Evolutionary conservation across 1,140 invertebrate species (phyloP).

Genomic region (Solenopsis invicta): DNA sequence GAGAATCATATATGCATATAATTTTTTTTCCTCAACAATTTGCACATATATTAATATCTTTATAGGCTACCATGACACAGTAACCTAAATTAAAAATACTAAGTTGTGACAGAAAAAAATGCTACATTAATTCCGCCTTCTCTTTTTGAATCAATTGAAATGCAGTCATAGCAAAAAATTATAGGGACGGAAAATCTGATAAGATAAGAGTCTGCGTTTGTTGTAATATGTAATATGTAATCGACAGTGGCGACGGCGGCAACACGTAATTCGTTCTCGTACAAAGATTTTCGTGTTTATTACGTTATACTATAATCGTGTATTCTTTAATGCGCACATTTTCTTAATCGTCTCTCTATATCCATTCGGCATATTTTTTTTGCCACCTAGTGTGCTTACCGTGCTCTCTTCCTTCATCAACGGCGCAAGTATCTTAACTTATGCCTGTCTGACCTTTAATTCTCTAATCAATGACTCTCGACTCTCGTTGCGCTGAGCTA

Average conservation of each 20-base stretch:
- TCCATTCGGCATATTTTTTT: conserved; percentile 30
- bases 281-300: conserved; percentile 26
- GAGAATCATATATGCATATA: neutral
- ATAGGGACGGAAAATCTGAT: neutral
- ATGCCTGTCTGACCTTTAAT: conserved; percentile 56
- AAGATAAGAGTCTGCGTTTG: neutral
- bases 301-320: conserved; percentile 10
- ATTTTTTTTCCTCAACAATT: neutral
- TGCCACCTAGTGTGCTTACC: neutral
- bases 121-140: neutral
- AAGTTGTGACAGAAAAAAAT: neutral
- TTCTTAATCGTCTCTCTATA: neutral
- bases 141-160: conserved; percentile 11
- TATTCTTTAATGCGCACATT: conserved; percentile 8
- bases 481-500: neutral
- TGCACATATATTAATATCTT: neutral
- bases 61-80: neutral
- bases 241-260: neutral
- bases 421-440: conserved; percentile 1
- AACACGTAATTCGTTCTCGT: conserved; percentile 1
- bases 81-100: neutral
- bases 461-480: conserved; percentile 58
- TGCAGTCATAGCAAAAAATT: neutral
- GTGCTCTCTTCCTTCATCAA: neutral
- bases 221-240: conserved; percentile 1